phyloP scores from a whole-genome alignment of 2,888 invertebrate species.

The Lochmaea capreae region DNA sequence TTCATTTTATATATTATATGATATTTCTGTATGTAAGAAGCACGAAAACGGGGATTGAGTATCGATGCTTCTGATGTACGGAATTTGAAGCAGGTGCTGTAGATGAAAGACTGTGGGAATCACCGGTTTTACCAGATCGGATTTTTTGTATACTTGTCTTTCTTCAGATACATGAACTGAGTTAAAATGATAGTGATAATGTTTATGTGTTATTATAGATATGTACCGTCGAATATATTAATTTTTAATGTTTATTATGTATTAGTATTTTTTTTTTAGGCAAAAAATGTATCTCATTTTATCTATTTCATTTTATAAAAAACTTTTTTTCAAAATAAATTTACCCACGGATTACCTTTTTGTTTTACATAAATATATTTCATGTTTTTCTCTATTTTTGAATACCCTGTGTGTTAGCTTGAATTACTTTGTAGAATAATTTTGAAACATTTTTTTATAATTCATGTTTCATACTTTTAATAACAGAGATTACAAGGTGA shows the following conservation, averaged over 20 bases:
- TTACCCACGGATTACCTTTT: neutral
- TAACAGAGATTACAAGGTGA: no score
- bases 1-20: neutral
- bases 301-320: neutral
- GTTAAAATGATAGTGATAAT: slow-evolving; percentile 18
- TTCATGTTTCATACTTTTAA: no score
- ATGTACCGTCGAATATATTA: slow-evolving; percentile 4
- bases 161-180: slow-evolving; percentile 2
- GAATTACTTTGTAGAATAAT: no score
- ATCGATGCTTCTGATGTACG: neutral
- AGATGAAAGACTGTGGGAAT: neutral
- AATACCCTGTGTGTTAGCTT: no score
- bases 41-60: neutral
- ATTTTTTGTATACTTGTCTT: neutral
- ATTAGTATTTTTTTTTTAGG: neutral
- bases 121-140: neutral
- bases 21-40: slow-evolving; percentile 9
- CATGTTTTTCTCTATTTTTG: no score
- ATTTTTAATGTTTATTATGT: slow-evolving; percentile 6
- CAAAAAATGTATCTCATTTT: slow-evolving; percentile 3
- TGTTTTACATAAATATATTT: neutral
- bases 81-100: neutral
- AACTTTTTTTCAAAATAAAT: neutral
- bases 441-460: no score
- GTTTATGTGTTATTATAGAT: slow-evolving; percentile 14